These are phyloP conservation scores for Urocyon cinereoargenteus DNA, from an alignment of 2,797 vertebrate genomes.

Conservation along the genomic window DNA sequence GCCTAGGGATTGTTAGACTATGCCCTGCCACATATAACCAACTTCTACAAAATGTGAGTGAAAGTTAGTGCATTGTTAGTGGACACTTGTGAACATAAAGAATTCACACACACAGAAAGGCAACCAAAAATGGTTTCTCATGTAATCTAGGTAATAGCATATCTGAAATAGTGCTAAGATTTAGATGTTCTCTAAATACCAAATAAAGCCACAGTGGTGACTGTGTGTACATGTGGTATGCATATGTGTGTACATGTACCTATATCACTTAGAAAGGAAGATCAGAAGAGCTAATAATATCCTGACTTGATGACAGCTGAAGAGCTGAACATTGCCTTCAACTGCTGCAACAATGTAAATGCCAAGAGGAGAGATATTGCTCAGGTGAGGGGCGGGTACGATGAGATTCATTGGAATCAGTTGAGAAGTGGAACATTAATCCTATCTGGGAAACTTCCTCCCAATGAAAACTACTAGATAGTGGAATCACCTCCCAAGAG, in stretches of 20 bases:
- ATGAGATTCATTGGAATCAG: conserved; percentile 68
- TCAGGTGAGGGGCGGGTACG: not conserved
- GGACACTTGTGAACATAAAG: not conserved
- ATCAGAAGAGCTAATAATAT: conserved; percentile 55
- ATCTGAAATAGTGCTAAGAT: conserved; percentile 11
- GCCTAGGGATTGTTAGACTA: not conserved
- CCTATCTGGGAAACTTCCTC: conserved; percentile 53
- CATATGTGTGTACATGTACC: no score
- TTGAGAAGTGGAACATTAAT: conserved; percentile 63
- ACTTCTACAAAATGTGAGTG: not conserved
- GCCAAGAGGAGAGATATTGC: not conserved
- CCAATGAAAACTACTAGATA: conserved; percentile 72
- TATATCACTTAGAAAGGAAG: conserved; percentile 42
- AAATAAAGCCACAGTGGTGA: not conserved
- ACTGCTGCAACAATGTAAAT: not conserved
- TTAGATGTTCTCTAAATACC: not conserved
- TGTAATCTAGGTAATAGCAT: not conserved
- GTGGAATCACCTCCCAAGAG: conserved; percentile 64
- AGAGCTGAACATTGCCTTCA: conserved; percentile 11
- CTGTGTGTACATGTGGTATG: not conserved
- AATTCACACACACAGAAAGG: not conserved
- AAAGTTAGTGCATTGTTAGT: not conserved
- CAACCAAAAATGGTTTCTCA: not conserved
- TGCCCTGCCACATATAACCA: not conserved
- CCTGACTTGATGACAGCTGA: conserved; percentile 34